Evolutionary conservation across 2,797 vertebrate species (phyloP).

Genomic region (Myoxocephalus aenaeus): DNA sequence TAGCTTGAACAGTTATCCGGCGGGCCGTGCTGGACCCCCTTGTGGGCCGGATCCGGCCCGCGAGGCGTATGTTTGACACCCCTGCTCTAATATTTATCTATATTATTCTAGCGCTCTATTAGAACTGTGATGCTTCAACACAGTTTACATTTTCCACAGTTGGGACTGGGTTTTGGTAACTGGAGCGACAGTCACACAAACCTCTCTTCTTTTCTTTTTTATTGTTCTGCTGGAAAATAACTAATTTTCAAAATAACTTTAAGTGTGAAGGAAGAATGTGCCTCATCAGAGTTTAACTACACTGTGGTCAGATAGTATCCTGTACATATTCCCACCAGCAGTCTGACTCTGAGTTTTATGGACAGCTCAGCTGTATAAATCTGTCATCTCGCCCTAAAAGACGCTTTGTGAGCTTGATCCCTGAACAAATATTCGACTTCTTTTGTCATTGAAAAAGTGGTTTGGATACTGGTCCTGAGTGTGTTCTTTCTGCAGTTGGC

Average conservation of each 20-base stretch:
- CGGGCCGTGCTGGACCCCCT: no score
- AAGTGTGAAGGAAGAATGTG: not conserved
- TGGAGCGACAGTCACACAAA: not conserved
- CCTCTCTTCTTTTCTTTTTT: not conserved
- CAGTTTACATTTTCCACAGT: conserved; percentile 1
- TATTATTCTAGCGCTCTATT: not conserved
- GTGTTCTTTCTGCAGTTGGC: not conserved
- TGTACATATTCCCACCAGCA: not conserved
- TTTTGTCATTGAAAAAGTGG: not conserved
- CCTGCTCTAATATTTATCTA: not conserved
- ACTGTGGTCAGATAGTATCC: not conserved
- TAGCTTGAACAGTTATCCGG: no score
- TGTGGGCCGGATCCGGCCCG: no score
- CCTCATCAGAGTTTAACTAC: not conserved
- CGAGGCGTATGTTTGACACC: no score
- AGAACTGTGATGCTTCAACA: not conserved
- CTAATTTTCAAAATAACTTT: not conserved
- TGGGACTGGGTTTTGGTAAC: not conserved
- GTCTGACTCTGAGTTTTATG: not conserved
- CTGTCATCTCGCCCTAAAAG: not conserved
- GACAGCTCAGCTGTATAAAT: not conserved
- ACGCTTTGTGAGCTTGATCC: not conserved
- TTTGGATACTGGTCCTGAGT: conserved; percentile 2
- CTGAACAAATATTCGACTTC: conserved; percentile 15
- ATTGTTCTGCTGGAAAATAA: conserved; percentile 1